Evolutionary conservation across 2,797 vertebrate species (phyloP).

Genomic region (Prunella strophiata): DNA sequence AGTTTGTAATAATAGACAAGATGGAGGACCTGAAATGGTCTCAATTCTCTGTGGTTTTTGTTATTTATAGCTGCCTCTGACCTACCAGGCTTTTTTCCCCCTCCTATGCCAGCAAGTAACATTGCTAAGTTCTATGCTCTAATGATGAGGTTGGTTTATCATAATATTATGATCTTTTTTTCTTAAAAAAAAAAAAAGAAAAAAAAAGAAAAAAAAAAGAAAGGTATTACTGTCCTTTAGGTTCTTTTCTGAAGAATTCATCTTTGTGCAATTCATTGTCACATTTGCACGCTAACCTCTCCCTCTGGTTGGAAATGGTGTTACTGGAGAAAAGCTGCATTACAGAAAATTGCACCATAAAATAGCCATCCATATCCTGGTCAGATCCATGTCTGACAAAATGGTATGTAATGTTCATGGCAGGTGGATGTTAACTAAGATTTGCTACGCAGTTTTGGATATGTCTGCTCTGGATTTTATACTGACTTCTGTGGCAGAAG

Average conservation of each 20-base stretch:
- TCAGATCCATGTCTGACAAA: conserved; percentile 61
- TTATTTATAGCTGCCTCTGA: not conserved
- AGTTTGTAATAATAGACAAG: not conserved
- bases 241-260: not conserved
- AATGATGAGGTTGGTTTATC: not conserved
- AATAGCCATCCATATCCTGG: conserved; percentile 45
- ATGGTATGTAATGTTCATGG: conserved; percentile 41
- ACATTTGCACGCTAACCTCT: conserved; percentile 9
- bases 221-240: not conserved
- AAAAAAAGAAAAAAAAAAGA: too few species aligned
- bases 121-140: not conserved
- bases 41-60: not conserved
- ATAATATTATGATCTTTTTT: not conserved
- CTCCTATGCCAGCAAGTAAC: not conserved
- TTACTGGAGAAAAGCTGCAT: conserved; percentile 20
- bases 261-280: not conserved
- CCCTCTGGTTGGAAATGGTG: not conserved
- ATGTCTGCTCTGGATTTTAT: conserved; percentile 9
- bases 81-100: not conserved
- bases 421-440: conserved; percentile 51
- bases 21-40: not conserved
- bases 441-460: conserved; percentile 36
- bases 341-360: conserved; percentile 64
- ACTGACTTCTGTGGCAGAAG: not conserved
- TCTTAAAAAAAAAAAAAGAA: not conserved